A percentile compares a stretch with the other conserved stretches of the same genome.
These are phyloP conservation scores for Rhinoraja longicauda DNA, from an alignment of 2,797 vertebrate genomes.

Conservation along the genomic window DNA sequence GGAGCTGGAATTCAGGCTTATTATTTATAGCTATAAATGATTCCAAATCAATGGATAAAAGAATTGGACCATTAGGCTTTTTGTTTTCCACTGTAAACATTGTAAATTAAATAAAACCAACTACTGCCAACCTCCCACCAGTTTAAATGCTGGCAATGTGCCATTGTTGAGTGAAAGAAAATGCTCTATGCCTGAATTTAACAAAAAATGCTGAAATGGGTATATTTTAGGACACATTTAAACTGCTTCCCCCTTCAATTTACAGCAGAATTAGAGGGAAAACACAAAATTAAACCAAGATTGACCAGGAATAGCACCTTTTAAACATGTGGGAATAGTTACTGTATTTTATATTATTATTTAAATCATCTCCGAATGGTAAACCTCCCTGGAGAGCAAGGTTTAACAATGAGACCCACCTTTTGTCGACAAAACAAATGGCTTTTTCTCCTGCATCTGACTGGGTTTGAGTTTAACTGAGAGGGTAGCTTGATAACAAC, in stretches of 20 bases:
- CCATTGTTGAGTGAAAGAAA: not conserved
- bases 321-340: too few species aligned
- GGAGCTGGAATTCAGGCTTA: not conserved
- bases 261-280: not conserved
- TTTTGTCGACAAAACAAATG: not conserved
- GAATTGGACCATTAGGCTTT: constrained; percentile 16
- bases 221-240: not conserved
- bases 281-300: not conserved
- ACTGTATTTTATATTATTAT: not conserved
- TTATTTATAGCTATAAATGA: constrained; percentile 20
- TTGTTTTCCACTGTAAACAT: constrained; percentile 19
- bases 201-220: not conserved
- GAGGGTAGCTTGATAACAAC: not conserved
- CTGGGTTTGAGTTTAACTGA: not conserved
- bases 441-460: not conserved
- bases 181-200: not conserved
- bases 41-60: not conserved
- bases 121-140: not conserved
- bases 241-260: not conserved
- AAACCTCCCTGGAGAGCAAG: not conserved
- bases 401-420: not conserved
- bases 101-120: constrained; percentile 20
- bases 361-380: not conserved
- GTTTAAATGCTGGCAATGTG: not conserved
- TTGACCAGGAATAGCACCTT: not conserved